Percentiles rank a stretch among this genome's conserved stretches.
Conservation (phyloP, 92 coral and sea anemone species). For the Parazoanthus swiftii region DNA sequence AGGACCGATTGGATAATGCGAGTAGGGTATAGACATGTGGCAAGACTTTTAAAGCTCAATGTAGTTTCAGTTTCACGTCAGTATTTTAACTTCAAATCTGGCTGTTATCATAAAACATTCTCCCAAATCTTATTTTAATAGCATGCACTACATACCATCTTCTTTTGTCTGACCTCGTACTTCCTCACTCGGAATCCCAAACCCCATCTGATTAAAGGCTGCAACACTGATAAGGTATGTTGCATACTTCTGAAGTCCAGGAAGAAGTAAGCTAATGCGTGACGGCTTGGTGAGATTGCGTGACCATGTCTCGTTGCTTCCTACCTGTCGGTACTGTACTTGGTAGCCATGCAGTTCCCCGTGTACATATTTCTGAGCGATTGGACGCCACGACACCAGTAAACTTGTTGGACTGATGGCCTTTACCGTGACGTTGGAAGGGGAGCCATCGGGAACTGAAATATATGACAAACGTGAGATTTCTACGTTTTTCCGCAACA, state of each 20-base stretch:
- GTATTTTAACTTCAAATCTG: background rate
- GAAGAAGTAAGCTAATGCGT: slow-evolving; percentile 13
- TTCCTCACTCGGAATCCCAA: slow-evolving; percentile 60
- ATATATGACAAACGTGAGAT: background rate
- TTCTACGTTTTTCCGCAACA: background rate
- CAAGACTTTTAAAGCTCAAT: too few relatives aligned
- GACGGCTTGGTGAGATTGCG: slow-evolving; percentile 1
- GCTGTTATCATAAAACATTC: background rate
- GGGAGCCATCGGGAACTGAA: slow-evolving; percentile 57
- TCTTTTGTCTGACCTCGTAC: slow-evolving; percentile 64
- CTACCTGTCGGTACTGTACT: slow-evolving; percentile 23
- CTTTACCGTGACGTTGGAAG: slow-evolving; percentile 41
- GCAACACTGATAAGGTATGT: slow-evolving; percentile 69
- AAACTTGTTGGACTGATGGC: slow-evolving; percentile 41
- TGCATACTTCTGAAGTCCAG: slow-evolving; percentile 63
- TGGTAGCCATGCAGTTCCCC: slow-evolving; percentile 52
- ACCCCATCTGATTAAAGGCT: slow-evolving; percentile 73
- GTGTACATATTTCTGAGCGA: slow-evolving; percentile 24
- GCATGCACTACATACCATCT: slow-evolving; percentile 56
- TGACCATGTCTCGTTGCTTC: slow-evolving; percentile 16
- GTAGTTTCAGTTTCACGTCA: too few relatives aligned
- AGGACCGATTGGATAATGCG: background rate
- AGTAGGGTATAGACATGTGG: background rate
- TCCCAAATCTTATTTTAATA: too few relatives aligned
- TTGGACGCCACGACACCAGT: slow-evolving; percentile 49